Evolutionary conservation across 2,888 invertebrate genomes (phyloP).

Genomic region (Schrankia costaestrigalis): DNA sequence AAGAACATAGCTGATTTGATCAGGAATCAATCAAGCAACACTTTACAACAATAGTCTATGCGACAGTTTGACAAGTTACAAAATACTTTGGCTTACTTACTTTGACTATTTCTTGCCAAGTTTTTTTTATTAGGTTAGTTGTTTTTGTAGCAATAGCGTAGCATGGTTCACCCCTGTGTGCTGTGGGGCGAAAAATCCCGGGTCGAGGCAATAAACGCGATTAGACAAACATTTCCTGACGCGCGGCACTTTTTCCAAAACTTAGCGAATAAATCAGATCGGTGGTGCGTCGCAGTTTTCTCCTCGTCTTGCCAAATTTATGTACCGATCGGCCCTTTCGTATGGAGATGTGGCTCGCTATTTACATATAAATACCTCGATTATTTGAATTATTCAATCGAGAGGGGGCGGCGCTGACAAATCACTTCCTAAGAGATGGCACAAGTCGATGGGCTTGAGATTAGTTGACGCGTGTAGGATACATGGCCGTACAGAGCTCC

Average conservation of each 20-base stretch:
- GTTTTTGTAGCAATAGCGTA: conserved; percentile 26
- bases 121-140: conserved; percentile 14
- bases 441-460: conserved; percentile 69
- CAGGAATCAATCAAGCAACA: too few relatives aligned
- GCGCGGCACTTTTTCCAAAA: conserved; percentile 77
- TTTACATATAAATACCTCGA: conserved; percentile 81
- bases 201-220: conserved; percentile 72
- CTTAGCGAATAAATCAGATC: conserved; percentile 78
- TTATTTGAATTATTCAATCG: conserved; percentile 82
- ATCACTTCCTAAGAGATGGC: conserved; percentile 79
- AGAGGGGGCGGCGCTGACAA: conserved; percentile 80
- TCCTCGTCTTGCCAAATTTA: conserved; percentile 79
- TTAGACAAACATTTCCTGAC: conserved; percentile 80
- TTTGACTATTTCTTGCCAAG: too few relatives aligned
- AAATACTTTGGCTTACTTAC: conserved; percentile 3
- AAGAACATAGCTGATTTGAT: too few relatives aligned
- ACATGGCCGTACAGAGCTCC: conserved; percentile 33
- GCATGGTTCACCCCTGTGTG: conserved; percentile 51
- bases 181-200: conserved; percentile 63
- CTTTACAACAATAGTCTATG: too few relatives aligned
- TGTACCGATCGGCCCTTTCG: conserved; percentile 81
- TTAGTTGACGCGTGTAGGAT: conserved; percentile 62
- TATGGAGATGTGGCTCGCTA: conserved; percentile 79
- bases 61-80: too few relatives aligned
- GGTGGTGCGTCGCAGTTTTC: conserved; percentile 78